These are phyloP conservation scores for Molorchus minor DNA, from an alignment of 2,888 invertebrate species.

Conservation along the genomic window DNA sequence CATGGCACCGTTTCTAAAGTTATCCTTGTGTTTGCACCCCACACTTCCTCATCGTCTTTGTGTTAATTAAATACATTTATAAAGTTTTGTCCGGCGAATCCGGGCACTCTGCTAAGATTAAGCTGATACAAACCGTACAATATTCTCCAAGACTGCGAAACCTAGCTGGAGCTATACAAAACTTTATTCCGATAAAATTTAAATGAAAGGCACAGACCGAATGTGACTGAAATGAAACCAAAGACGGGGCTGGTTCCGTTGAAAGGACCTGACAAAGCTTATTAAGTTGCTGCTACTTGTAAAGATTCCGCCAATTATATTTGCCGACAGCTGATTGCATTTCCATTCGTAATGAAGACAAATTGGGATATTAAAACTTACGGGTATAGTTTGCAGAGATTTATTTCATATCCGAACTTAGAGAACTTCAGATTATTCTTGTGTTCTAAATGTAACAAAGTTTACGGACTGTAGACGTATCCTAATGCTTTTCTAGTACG, in stretches of 20 bases:
- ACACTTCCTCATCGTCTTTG: too few relatives aligned
- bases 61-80: too few relatives aligned
- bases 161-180: background rate
- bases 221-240: conserved; percentile 21
- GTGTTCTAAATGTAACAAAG: background rate
- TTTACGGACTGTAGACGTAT: background rate
- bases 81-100: too few relatives aligned
- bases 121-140: background rate
- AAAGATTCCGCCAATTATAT: conserved; percentile 50
- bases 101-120: background rate
- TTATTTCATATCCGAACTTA: conserved; percentile 49
- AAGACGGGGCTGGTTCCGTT: conserved; percentile 30
- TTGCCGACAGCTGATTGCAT: conserved; percentile 53
- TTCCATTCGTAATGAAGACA: conserved; percentile 56
- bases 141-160: background rate
- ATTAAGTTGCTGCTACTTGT: conserved; percentile 41
- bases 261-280: conserved; percentile 42
- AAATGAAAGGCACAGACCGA: background rate
- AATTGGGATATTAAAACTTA: conserved; percentile 52
- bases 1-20: too few relatives aligned
- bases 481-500: background rate
- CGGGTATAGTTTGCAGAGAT: conserved; percentile 48
- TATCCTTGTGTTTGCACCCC: too few relatives aligned
- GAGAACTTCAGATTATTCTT: conserved; percentile 32
- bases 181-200: conserved; percentile 1